Evolutionary conservation across 2,113 vertebrate species (phyloP).

Genomic region (Scomber colias): DNA sequence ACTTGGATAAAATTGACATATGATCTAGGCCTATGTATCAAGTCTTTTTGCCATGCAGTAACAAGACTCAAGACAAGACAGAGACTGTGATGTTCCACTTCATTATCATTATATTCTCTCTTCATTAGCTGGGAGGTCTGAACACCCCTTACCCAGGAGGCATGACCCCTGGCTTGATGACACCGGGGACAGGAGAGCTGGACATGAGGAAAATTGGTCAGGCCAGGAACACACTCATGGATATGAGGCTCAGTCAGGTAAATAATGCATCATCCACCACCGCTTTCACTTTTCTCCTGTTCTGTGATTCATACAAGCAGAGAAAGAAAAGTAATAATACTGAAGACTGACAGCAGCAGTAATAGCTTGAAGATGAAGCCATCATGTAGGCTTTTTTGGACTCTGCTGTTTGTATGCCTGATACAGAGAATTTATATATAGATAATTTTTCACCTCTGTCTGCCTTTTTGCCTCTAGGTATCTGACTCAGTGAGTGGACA

Average conservation of each 20-base stretch:
- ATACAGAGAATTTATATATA: not conserved
- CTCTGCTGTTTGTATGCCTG: not conserved
- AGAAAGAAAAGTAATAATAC: no score
- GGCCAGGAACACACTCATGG: constrained; percentile 98
- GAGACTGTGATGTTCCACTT: not conserved
- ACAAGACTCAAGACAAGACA: constrained; percentile 1
- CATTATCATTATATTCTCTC: constrained; percentile 18
- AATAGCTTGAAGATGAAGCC: no score
- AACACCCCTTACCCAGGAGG: constrained; percentile 96
- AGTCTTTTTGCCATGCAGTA: not conserved
- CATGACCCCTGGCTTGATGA: constrained; percentile 97
- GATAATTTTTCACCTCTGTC: not conserved
- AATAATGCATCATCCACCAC: not conserved
- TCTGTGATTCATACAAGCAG: not conserved
- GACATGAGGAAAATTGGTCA: constrained; percentile 99
- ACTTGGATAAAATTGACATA: constrained; percentile 1
- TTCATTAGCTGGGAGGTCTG: constrained; percentile 87
- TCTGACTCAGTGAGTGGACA: constrained; percentile 98
- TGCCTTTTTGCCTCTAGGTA: constrained; percentile 82
- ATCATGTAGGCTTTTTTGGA: no score
- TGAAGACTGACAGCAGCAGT: no score
- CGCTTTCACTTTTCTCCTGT: not conserved
- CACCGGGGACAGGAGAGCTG: constrained; percentile 94
- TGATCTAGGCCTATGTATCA: constrained; percentile 7
- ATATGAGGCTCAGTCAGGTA: constrained; percentile 99